Evolutionary conservation across 2,113 vertebrate genomes (phyloP).

Genomic region (Hassar affinis): DNA sequence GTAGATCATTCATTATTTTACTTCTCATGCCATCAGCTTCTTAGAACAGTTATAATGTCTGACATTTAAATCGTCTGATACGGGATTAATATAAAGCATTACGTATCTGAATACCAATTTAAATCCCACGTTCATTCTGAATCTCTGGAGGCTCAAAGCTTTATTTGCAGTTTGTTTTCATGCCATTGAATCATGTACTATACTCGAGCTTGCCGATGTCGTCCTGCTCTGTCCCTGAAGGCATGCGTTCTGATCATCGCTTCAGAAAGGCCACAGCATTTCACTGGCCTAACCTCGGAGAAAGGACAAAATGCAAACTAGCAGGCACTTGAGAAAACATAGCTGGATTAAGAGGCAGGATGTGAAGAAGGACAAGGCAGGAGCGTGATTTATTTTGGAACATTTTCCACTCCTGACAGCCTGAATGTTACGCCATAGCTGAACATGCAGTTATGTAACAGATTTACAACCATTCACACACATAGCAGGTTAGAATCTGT

Average conservation of each 20-base stretch:
- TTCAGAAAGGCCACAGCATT: conserved; percentile 25
- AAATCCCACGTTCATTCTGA: neutral
- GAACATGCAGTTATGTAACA: conserved; percentile 28
- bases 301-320: neutral
- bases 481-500: neutral
- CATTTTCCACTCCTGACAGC: conserved; percentile 8
- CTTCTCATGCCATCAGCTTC: neutral
- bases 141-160: neutral
- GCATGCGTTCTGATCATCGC: neutral
- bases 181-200: neutral
- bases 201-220: neutral
- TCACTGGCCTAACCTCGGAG: neutral
- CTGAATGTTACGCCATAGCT: conserved; percentile 16
- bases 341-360: neutral
- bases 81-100: neutral
- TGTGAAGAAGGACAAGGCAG: neutral
- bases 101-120: conserved; percentile 10
- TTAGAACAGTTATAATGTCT: neutral
- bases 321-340: conserved; percentile 17
- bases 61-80: neutral
- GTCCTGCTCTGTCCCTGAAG: conserved; percentile 21
- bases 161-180: neutral
- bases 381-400: neutral
- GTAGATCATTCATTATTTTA: neutral
- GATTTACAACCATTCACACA: conserved; percentile 28